Percentiles rank a stretch among this genome's conserved stretches.
Conservation (phyloP, 2,888 invertebrate genomes). For the Glyphotaelius pellucidus region DNA sequence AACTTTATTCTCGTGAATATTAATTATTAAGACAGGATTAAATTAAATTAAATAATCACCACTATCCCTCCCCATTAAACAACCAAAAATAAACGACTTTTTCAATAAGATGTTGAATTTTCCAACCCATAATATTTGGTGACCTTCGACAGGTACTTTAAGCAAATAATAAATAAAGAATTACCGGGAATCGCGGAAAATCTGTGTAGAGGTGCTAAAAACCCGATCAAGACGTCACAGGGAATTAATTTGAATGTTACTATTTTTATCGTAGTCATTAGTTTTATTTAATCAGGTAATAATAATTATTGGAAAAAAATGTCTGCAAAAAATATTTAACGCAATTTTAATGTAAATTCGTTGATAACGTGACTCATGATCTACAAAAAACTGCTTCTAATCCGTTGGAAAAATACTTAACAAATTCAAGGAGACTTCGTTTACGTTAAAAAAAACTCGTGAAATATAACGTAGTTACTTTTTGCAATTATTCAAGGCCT, state of each 20-base stretch:
- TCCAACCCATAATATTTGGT: neutral
- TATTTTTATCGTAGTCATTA: neutral
- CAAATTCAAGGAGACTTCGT: neutral
- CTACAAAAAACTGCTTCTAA: conserved; percentile 42
- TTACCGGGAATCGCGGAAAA: neutral
- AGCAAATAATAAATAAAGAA: neutral
- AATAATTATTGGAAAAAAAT: conserved; percentile 33
- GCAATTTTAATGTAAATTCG: conserved; percentile 46
- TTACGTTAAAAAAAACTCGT: neutral
- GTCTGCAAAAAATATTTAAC: conserved; percentile 22
- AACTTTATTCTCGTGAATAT: neutral
- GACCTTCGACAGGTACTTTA: neutral
- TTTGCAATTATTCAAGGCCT: conserved; percentile 31
- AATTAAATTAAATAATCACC: too few species aligned
- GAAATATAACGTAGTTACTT: neutral
- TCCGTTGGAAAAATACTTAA: conserved; percentile 24
- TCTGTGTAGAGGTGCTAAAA: neutral
- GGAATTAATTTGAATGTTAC: conserved; percentile 7
- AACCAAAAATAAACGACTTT: neutral
- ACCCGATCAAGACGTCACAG: neutral
- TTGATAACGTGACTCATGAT: conserved; percentile 19
- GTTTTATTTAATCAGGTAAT: neutral
- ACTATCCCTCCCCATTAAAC: neutral
- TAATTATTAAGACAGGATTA: neutral
- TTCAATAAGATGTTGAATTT: neutral